Base-by-base conservation (phyloP, 2,888 invertebrate species). In the Chaetoderma sp. region DNA sequence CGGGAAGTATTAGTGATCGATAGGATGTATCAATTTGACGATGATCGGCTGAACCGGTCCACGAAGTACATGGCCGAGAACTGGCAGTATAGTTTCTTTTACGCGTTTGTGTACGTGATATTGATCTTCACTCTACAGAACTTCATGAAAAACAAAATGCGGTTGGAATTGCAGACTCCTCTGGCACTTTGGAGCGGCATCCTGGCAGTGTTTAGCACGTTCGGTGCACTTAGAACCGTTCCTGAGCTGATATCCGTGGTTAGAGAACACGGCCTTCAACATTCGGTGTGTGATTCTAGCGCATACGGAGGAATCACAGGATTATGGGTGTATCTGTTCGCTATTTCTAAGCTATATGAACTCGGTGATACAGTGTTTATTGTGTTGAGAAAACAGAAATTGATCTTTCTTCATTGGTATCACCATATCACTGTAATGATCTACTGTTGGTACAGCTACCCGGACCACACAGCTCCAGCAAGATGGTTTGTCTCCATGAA, bases 51-150 rank as follows among this genome's bases (percentile, higher is more conserved):
- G n/a, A n/a, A n/a, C n/a, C n/a, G n/a, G n/a, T n/a, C n/a, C n/a
- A n/a, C n/a, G n/a, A n/a, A n/a, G n/a, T 98, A 97, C 96, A 98
- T 98, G 96, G 91, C 92, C 75, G 92, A 94, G 81, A 95, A 98
- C 88, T 98, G 98, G 98, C 95, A 94, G 65, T 91, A 93, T 84
- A 94, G 94, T 62, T 95, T 96, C 88, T 95, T 95, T 83, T 93
- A 92, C 70, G 78, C 86, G 0, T 77, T 76, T 8, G 75, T 84
- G 21, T 99, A 99, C 87, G 94, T 98, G 92, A 90, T 95, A 71
- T 90, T 96, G 71, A 95, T 99, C 81, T 98, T 96, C 87, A 93
- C 93, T 71, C 96, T 96, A 54, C 95, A 96, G 86, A 92, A 93
- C 83, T 93, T 93, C 84, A 99, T 99, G 98, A 93, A 94, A 86